A percentile compares a stretch with the other conserved stretches of the same genome.
Evolutionary conservation across 1,140 invertebrate species (phyloP).

Genomic region (Tetramorium simillimum): DNA sequence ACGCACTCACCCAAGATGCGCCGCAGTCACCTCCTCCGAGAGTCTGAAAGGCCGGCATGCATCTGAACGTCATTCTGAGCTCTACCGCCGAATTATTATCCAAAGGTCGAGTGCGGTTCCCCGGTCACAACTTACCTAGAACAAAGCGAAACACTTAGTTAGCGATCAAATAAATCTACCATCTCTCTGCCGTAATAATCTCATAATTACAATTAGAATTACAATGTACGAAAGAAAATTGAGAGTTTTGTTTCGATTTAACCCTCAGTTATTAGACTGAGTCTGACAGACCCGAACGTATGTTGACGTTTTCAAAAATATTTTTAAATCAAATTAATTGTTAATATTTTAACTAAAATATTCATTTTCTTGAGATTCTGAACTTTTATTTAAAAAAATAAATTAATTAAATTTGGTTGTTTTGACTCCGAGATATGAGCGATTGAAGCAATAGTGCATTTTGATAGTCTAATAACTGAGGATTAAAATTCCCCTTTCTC

Average conservation of each 20-base stretch:
- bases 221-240: background rate
- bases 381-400: too few relatives aligned
- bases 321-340: too few relatives aligned
- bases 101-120: conserved; percentile 75
- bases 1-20: conserved; percentile 88
- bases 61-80: conserved; percentile 85
- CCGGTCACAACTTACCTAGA: conserved; percentile 86
- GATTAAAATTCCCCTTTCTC: background rate
- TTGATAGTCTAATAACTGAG: too few relatives aligned
- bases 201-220: background rate
- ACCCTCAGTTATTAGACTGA: too few relatives aligned
- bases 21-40: conserved; percentile 87
- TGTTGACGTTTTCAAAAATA: too few relatives aligned
- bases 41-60: conserved; percentile 88
- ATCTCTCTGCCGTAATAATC: too few relatives aligned
- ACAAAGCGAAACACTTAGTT: conserved; percentile 85
- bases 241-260: background rate
- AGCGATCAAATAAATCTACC: conserved; percentile 73
- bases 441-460: too few relatives aligned
- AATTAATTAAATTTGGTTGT: too few relatives aligned
- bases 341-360: too few relatives aligned
- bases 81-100: conserved; percentile 76
- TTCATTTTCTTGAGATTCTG: too few relatives aligned
- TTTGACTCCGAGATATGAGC: too few relatives aligned
- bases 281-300: too few relatives aligned